Evolutionary conservation across 2,797 vertebrate species (phyloP).

Genomic region (Hippoglossus hippoglossus): DNA sequence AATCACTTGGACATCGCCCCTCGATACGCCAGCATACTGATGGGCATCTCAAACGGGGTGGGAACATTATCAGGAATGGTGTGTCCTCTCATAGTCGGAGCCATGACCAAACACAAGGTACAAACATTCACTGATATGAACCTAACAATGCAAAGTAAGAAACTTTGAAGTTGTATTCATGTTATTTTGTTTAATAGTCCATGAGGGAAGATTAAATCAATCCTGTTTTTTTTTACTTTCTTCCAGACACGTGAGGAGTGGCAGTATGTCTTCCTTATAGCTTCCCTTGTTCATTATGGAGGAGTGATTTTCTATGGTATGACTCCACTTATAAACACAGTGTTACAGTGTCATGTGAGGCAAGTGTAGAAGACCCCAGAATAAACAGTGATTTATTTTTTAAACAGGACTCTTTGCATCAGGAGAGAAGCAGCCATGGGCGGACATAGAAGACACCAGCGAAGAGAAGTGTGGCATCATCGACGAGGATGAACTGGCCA

Average conservation of each 20-base stretch:
- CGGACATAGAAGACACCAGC: conserved; percentile 96
- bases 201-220: not conserved
- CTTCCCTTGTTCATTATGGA: conserved; percentile 94
- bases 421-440: conserved; percentile 97
- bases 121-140: not conserved
- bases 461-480: conserved; percentile 99
- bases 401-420: conserved; percentile 89
- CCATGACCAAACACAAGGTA: conserved; percentile 99
- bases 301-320: conserved; percentile 96
- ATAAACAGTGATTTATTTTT: not conserved
- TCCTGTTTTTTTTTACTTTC: not conserved
- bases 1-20: conserved; percentile 98
- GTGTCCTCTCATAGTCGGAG: conserved; percentile 97
- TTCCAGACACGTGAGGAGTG: conserved; percentile 94
- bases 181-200: not conserved
- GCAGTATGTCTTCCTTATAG: conserved; percentile 98
- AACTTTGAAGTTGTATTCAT: not conserved
- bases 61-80: conserved; percentile 99
- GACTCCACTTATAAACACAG: conserved; percentile 5
- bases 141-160: not conserved
- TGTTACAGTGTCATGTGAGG: not conserved
- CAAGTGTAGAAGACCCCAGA: not conserved
- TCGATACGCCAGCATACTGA: conserved; percentile 97
- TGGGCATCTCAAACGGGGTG: conserved; percentile 99
- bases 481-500: conserved; percentile 96